Base-by-base conservation (phyloP, 2,797 vertebrate genomes). In the Etheostoma nigrum region DNA sequence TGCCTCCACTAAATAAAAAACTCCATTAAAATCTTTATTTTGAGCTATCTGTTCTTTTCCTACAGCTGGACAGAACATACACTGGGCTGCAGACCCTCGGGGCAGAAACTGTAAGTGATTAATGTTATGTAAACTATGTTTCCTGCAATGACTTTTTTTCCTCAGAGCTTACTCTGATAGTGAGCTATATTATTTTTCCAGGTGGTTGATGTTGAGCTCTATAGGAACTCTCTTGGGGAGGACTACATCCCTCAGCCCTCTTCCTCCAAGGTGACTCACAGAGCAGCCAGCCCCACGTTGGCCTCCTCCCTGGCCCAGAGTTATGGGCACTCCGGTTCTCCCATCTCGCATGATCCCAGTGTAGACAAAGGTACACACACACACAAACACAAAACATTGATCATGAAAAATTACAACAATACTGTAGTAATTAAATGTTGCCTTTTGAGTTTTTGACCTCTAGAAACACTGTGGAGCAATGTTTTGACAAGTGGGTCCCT, bases 181-280 rank as follows among this genome's bases (percentile, higher is more conserved):
- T 30, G 52, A 59, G 73, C 58, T 87, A 9, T 86, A 47, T 87
- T 76, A 73, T 44, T 78, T 44, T 78, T 81, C 30, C 85, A 99
- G 98, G 98, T 99, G 64, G 98, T 99, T 78, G 98, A 99, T 72
- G 98, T 99, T 86, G 98, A 99, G 84, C 96, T 99, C 3, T 96
- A 97, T 59, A 96, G 97, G 77, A 96, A 96, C 93, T 97, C 98
- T 57, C 94, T 99, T 9, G 96, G 95, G 0, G 96, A 97, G 40
- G 98, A 97, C 61, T 96, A 93, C 72, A 74, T 97, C 74, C 89
- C 92, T 61, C 90, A 92, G 68, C 86, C 92, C 23, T 90, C 88
- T 42, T 94, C 93, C 18, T 93, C 92, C 63, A 94, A 93, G 78
- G 87, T 79, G 83, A 82, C 84, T 72, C 85, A 78, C 49, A 85